Base-by-base conservation (phyloP, 2,797 vertebrate genomes). In the Pangasius mekongensis region DNA sequence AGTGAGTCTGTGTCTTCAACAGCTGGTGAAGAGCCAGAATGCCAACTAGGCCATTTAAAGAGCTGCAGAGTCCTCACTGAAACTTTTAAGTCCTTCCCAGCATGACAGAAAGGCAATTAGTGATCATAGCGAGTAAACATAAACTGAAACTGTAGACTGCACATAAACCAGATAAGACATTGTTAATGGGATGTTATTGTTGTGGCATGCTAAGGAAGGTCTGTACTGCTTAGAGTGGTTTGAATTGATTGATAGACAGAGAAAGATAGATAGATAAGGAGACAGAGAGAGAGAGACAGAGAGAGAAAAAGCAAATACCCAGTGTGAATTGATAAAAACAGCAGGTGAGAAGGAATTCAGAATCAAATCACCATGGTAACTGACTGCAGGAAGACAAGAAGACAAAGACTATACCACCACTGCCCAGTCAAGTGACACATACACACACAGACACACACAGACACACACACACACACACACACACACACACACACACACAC, bases 261-360 rank as follows among this genome's bases (percentile, higher is more conserved):
- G 49, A 85, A 2, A 60, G 84, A 84, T 18, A 66, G 73, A 78
- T 58, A 66, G 58, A 24, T n/a, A 64, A n/a, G 77, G 0, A 77
- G 78, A 86, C 9, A 85, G 24, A 77, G 30, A 85, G 30, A 85
- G 7, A 77, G 30, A 69, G 30, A 82, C 7, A 77, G 30, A 76
- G 62, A 85, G 52, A 84, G 13, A 77, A 47, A 82, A 20, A 67
- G 81, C 83, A 43, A 86, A 33, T 73, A n/a, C 80, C 62, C 73
- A 88, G 87, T 87, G 83, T 43, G 83, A 83, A 90, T 87, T 86
- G 85, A 90, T 89, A 88, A 90, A 91, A 90, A 88, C 88, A 89
- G 87, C 88, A 90, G 88, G 89, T 90, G 88, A 90, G 85, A 74
- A 86, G 90, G 83, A 89, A 91, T 90, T 86, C 87, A 87, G 89